Evolutionary conservation across 2,797 vertebrate genomes (phyloP), one percentile per base, ranked within the genome.

Genomic region (Danio albolineatus): DNA sequence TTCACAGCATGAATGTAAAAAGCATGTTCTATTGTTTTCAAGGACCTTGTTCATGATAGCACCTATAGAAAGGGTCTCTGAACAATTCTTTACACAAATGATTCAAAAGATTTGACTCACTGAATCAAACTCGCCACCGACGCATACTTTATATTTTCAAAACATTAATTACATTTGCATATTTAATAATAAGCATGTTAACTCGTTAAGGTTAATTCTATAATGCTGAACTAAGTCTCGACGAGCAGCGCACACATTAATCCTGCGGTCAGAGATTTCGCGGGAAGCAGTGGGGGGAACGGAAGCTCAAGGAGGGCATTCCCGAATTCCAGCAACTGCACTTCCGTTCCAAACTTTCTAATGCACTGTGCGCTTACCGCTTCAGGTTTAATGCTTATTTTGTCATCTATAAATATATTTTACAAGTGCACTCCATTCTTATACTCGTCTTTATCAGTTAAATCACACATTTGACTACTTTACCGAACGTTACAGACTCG

Each of bases 261-360:
- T 6, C 16, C 13, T 16, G 12, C 1, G 46, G 36, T 10, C 12
- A 41, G 48, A 12, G 41, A 65, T 79, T 79, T 65, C 78, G 78
- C 78, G 78, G 60, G 70, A 79, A 79, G 12, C 8, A 19, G 7
- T 12, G 57, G 14, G 48, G 36, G 57, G 0, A 46, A 7, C 78
- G 78, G 69, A 79, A 65, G 69, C 12, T 62, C 46, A 38, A 16
- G n/a, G 56, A 59, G 57, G 57, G 48, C 38, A 73, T 38, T 71
- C 78, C 60, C 49, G 70, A 70, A 65, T 79, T 73, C 78, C 78
- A 65, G 21, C 10, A 48, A 65, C 49, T 44, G 21, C 39, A 79
- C 78, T 79, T 79, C 78, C 78, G 78, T 12, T 79, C 49, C 60
- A 48, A 79, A 73, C 78, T 79, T 51, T 74, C 16, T 17, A 16